Conservation (phyloP, 2,797 vertebrate species). For the Manis pentadactyla region DNA sequence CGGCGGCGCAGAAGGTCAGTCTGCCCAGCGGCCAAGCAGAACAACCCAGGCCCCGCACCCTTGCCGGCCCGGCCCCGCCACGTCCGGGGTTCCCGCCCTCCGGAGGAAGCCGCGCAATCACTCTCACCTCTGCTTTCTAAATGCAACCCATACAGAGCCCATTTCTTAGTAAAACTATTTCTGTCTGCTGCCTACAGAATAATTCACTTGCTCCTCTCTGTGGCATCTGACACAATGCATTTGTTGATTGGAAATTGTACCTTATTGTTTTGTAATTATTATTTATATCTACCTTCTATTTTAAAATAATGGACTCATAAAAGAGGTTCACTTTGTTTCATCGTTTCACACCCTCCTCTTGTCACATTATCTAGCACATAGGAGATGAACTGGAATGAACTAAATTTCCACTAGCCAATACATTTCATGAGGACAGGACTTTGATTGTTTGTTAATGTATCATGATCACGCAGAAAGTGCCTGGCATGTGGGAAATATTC, state of each 20-base stretch:
- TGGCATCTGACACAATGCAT: not conserved
- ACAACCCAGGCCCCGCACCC: too few species aligned
- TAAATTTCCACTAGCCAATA: not conserved
- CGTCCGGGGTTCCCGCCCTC: too few species aligned
- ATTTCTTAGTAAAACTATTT: not conserved
- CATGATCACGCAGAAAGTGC: not conserved
- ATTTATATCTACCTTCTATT: not conserved
- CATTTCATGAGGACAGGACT: not conserved
- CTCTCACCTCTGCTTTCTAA: not conserved
- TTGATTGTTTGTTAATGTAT: not conserved
- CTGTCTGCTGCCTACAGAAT: not conserved
- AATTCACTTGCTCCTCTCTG: not conserved
- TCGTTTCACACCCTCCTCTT: not conserved
- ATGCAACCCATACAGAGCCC: accelerated
- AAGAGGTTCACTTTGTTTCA: not conserved
- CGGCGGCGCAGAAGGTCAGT: too few species aligned
- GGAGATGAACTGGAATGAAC: not conserved
- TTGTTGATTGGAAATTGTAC: not conserved
- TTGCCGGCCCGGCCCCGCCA: too few species aligned
- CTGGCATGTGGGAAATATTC: not conserved
- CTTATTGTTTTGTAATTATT: not conserved
- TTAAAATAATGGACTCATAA: not conserved
- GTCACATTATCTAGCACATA: not conserved
- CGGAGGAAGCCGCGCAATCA: too few species aligned
- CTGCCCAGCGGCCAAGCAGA: too few species aligned